Base-by-base conservation (phyloP, 2,888 invertebrate species). In the Philhelius pedissequus region DNA sequence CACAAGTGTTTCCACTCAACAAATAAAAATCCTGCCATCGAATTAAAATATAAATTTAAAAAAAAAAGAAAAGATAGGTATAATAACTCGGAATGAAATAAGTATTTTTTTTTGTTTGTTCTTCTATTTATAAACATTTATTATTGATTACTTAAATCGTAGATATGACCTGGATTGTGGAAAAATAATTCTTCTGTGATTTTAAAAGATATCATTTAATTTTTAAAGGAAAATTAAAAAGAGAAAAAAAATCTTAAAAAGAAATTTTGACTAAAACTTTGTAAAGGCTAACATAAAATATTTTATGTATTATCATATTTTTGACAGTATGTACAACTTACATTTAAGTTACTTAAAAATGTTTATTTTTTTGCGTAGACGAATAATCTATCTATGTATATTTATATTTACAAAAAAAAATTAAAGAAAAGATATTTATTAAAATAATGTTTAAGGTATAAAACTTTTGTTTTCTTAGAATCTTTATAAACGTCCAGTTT, bases 1-100 rank as follows among this genome's bases (percentile, higher is more conserved):
- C 95, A 1, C 95, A 96, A 90, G 93, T 95, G 58, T 96, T 95
- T 90, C 95, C 95, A n/a, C 88, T 92, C 0, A 91, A 92, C 87
- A 90, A 90, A 71, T 88, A 62, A 32, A 56, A 74, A 58, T n/a
- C 6, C 25, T 40, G 22, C 38, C 38, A 20, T 58, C 18, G 25
- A 52, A 25, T 69, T 38, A 3, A 35, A 18, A 20, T 15, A 35
- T n/a, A 52, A 32, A 15, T 9, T 18, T 40, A 48, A 20, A 64
- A 15, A 45, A 66, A 22, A 54, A 40, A 8, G 43, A 11, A 25
- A 40, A 30, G 18, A 25, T 40, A 15, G n/a, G n/a, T n/a, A n/a
- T n/a, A n/a, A n/a, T 62, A 70, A 54, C 38, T 58, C 45, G 13
- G 45, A 71, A 58, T 25, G 48, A 58, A 43, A 15, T 56, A 40